These are phyloP conservation scores for Proisotoma minuta DNA, from an alignment of 2,888 invertebrate species.

Conservation along the genomic window DNA sequence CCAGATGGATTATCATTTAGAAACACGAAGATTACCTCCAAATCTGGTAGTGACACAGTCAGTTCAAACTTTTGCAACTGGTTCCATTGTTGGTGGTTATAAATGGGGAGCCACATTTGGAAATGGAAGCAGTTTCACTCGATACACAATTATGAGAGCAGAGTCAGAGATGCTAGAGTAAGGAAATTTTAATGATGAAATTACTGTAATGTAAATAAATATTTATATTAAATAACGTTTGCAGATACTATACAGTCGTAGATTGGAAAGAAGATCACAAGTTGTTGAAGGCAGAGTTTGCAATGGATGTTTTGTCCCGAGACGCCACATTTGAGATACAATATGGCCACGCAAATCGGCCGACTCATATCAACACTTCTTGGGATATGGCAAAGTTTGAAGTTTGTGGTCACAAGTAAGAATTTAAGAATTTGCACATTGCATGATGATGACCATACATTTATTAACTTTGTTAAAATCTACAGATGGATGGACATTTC, in stretches of 20 bases:
- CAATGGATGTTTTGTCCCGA: constrained; percentile 49
- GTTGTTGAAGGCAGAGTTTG: constrained; percentile 55
- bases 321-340: constrained; percentile 54
- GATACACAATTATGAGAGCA: constrained; percentile 52
- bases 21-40: constrained; percentile 50
- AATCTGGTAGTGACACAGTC: background rate
- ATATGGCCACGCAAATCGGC: constrained; percentile 53
- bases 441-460: background rate
- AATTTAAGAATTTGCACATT: background rate
- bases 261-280: constrained; percentile 54
- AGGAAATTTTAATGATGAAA: too few relatives aligned
- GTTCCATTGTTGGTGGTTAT: constrained; percentile 34
- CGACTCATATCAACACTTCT: constrained; percentile 55
- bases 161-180: constrained; percentile 51
- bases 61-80: constrained; percentile 1
- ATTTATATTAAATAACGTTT: background rate
- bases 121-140: constrained; percentile 40
- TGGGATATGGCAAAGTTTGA: constrained; percentile 56
- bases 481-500: constrained; percentile 54
- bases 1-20: constrained; percentile 53
- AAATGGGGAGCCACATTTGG: constrained; percentile 35
- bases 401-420: constrained; percentile 55
- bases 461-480: background rate
- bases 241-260: constrained; percentile 50
- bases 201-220: too few relatives aligned